Percentiles rank a stretch among this genome's conserved stretches.
Evolutionary conservation across 2,888 invertebrate genomes (phyloP).

Genomic region (Noctua comes): DNA sequence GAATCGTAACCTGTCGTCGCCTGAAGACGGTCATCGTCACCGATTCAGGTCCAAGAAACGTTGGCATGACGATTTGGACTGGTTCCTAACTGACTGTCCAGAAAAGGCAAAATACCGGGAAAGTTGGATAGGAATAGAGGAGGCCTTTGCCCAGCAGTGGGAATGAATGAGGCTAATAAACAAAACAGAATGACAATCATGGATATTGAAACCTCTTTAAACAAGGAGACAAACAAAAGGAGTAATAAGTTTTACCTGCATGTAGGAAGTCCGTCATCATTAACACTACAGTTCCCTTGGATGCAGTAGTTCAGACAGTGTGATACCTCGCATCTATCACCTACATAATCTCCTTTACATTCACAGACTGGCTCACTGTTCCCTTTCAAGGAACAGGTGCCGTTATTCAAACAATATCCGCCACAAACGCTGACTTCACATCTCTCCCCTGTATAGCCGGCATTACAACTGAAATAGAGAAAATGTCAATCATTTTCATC

Average conservation of each 20-base stretch:
- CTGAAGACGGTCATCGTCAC: too few relatives aligned
- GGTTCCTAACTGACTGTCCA: too few relatives aligned
- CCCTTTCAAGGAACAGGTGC: neutral
- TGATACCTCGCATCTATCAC: slow-evolving; percentile 2
- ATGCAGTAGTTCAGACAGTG: slow-evolving; percentile 2
- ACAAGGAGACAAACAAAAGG: neutral
- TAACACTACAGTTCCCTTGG: neutral
- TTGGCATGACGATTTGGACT: too few relatives aligned
- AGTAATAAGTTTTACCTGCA: neutral
- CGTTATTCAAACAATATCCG: neutral
- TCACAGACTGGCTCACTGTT: neutral
- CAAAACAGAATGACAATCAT: neutral
- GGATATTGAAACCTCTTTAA: neutral
- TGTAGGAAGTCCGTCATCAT: neutral
- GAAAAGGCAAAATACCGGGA: too few relatives aligned
- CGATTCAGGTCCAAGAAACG: too few relatives aligned
- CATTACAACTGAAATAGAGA: neutral
- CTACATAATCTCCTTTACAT: neutral
- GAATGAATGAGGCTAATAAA: too few relatives aligned
- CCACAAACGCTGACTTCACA: neutral
- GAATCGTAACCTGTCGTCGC: too few relatives aligned
- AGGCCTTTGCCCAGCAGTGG: too few relatives aligned
- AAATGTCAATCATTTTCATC: neutral
- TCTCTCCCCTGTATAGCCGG: neutral
- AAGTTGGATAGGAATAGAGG: too few relatives aligned